Evolutionary conservation across 2,888 invertebrate genomes (phyloP).

Genomic region (Andrena marginata): DNA sequence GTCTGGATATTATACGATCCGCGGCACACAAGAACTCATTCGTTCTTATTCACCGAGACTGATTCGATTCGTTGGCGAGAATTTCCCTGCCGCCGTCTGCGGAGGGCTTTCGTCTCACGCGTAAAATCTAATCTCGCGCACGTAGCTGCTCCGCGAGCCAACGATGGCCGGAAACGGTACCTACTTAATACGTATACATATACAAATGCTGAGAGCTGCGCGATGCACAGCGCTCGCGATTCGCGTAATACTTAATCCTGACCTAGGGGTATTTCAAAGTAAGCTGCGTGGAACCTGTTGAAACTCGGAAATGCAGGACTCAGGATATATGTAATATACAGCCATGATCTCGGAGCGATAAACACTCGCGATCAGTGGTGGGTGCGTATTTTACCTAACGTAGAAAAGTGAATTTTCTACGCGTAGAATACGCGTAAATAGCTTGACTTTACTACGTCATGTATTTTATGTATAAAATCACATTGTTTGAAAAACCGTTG

Average conservation of each 20-base stretch:
- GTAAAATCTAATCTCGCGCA: not conserved
- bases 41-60: too few relatives aligned
- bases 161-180: slow-evolving; percentile 1
- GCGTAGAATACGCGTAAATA: too few relatives aligned
- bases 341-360: not conserved
- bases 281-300: slow-evolving; percentile 16
- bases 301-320: not conserved
- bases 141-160: not conserved
- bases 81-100: not conserved
- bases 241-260: slow-evolving; percentile 11
- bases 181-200: not conserved
- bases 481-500: too few relatives aligned
- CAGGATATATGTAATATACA: not conserved
- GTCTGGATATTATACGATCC: not conserved
- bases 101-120: not conserved
- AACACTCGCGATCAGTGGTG: too few relatives aligned
- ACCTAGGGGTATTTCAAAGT: not conserved
- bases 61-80: too few relatives aligned
- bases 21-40: too few relatives aligned
- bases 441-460: too few relatives aligned
- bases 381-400: too few relatives aligned
- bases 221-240: too few relatives aligned
- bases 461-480: too few relatives aligned
- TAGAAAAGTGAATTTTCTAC: too few relatives aligned
- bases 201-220: slow-evolving; percentile 11